phyloP scores from a whole-genome alignment of 2,113 vertebrate genomes.

The Melanocharis versteri region DNA sequence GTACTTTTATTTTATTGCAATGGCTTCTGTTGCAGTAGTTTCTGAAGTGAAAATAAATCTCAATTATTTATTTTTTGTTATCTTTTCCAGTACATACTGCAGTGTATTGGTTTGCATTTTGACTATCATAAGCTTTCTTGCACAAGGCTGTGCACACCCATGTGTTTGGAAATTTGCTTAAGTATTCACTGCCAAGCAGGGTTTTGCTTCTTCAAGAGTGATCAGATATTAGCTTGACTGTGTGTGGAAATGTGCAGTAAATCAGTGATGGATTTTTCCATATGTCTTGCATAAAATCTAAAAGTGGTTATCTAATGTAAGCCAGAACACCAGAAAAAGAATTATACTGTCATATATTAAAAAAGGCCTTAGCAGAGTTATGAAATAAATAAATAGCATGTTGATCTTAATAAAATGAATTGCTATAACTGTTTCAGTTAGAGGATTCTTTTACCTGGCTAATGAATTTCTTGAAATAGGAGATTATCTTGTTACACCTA shows the following conservation, averaged over 20 bases:
- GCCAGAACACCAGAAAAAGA: constrained; percentile 38
- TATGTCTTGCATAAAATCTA: constrained; percentile 24
- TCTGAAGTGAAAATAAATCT: background rate
- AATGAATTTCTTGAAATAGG: background rate
- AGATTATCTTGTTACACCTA: background rate
- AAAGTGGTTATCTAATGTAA: constrained; percentile 39
- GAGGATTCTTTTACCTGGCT: background rate
- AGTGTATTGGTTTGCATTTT: background rate
- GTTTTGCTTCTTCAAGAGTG: background rate
- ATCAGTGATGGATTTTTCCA: constrained; percentile 55
- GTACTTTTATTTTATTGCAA: background rate
- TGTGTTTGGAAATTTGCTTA: constrained; percentile 1
- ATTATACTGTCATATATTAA: background rate
- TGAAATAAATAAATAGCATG: background rate
- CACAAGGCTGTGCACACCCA: background rate
- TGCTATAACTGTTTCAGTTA: background rate
- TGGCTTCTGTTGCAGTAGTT: background rate
- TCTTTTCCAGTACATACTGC: background rate
- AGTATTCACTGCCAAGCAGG: background rate
- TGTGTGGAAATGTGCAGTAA: constrained; percentile 44
- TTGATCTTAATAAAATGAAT: background rate
- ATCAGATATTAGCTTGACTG: constrained; percentile 21
- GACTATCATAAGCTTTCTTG: background rate
- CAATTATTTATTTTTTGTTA: background rate
- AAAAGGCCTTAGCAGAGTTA: background rate